These are phyloP conservation scores for Valencia hispanica DNA, from an alignment of 2,797 vertebrate genomes.

Conservation along the genomic window DNA sequence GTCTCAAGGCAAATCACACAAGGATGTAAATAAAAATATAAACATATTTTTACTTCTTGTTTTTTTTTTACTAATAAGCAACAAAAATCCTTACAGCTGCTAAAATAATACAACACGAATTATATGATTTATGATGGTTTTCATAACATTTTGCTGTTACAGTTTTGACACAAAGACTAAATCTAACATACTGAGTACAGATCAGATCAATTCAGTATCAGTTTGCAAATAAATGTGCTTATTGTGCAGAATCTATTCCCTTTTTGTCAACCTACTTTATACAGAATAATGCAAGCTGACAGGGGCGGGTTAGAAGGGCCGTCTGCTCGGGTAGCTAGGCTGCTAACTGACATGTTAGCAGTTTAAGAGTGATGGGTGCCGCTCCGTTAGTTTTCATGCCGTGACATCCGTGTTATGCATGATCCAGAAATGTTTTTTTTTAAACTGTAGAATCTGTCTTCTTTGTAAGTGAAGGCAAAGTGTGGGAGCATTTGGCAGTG, in stretches of 20 bases:
- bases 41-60: too few relatives aligned
- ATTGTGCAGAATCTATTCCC: neutral
- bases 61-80: too few relatives aligned
- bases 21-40: neutral
- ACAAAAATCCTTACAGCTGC: neutral
- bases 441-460: neutral
- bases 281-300: neutral
- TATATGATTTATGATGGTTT: neutral
- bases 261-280: neutral
- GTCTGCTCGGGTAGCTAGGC: neutral
- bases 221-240: neutral
- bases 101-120: neutral
- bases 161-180: neutral
- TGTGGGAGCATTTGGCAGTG: neutral
- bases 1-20: neutral
- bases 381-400: neutral
- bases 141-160: neutral
- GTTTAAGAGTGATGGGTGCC: too few relatives aligned
- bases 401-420: neutral
- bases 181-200: neutral
- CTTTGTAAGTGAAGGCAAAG: neutral
- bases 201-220: neutral
- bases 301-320: neutral
- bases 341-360: neutral
- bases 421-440: too few relatives aligned